Evolutionary conservation across 1,140 invertebrate species (phyloP).

Genomic region (Drosophila persimilis): DNA sequence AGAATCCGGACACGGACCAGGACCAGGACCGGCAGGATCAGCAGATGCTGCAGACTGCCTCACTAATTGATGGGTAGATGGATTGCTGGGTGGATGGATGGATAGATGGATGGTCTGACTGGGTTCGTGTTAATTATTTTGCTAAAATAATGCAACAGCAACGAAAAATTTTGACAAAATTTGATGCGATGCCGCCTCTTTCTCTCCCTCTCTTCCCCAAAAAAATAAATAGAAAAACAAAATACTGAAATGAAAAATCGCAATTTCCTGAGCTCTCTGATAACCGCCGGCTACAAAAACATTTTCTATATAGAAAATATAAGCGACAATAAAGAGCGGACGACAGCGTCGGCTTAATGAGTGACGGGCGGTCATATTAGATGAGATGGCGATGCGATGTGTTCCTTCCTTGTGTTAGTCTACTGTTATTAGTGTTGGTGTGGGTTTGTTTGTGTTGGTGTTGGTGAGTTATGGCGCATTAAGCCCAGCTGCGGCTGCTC

Average conservation of each 20-base stretch:
- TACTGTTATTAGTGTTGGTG: not conserved
- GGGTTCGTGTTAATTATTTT: slow-evolving; percentile 77
- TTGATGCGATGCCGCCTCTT: slow-evolving; percentile 48
- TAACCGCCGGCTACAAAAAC: slow-evolving; percentile 66
- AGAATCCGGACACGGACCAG: slow-evolving; percentile 21
- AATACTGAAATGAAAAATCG: slow-evolving; percentile 77
- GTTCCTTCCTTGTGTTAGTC: not conserved
- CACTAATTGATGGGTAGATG: slow-evolving; percentile 21
- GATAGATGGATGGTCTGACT: slow-evolving; percentile 28
- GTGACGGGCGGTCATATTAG: slow-evolving; percentile 79
- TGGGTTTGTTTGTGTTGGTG: slow-evolving; percentile 14
- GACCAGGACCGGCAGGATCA: slow-evolving; percentile 7
- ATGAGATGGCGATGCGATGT: slow-evolving; percentile 50
- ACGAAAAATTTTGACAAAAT: slow-evolving; percentile 69
- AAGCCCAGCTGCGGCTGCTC: slow-evolving; percentile 49
- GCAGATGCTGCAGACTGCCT: slow-evolving; percentile 1
- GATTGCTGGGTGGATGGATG: slow-evolving; percentile 7
- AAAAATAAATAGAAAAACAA: slow-evolving; percentile 19
- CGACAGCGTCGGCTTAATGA: slow-evolving; percentile 70
- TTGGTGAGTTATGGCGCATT: slow-evolving; percentile 71
- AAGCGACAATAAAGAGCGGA: slow-evolving; percentile 59
- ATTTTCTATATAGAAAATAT: slow-evolving; percentile 20
- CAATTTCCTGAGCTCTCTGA: slow-evolving; percentile 68
- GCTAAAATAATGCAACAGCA: slow-evolving; percentile 63
- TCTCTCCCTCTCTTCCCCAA: slow-evolving; percentile 1